These are phyloP conservation scores for Galerucella calmariensis DNA, from an alignment of 2,888 invertebrate species.

Conservation along the genomic window DNA sequence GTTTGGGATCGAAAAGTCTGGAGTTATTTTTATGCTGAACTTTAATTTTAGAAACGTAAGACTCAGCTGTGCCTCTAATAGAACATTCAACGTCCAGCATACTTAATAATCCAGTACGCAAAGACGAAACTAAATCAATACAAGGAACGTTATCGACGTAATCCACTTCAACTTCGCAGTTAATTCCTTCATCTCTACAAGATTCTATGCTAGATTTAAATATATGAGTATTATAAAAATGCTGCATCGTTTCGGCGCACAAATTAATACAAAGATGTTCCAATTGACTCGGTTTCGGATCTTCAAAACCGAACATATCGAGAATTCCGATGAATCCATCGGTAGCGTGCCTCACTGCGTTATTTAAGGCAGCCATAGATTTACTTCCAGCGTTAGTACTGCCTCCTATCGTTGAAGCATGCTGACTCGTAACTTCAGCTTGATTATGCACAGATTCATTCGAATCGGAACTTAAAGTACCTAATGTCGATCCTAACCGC, in stretches of 20 bases:
- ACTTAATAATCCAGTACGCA: conserved; percentile 90
- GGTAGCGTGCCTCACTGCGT: conserved; percentile 91
- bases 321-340: conserved; percentile 96
- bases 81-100: conserved; percentile 94
- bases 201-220: conserved; percentile 95
- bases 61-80: conserved; percentile 82
- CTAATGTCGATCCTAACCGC: conserved; percentile 82
- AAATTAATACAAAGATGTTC: conserved; percentile 95
- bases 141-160: conserved; percentile 96
- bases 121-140: conserved; percentile 93
- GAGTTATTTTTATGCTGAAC: conserved; percentile 85
- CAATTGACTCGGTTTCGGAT: conserved; percentile 87
- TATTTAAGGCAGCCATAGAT: conserved; percentile 91
- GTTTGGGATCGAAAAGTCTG: conserved; percentile 82
- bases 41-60: conserved; percentile 83
- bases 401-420: conserved; percentile 82
- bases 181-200: conserved; percentile 92
- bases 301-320: conserved; percentile 97
- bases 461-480: conserved; percentile 89
- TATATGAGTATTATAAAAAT: conserved; percentile 96
- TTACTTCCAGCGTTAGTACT: conserved; percentile 80
- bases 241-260: conserved; percentile 97
- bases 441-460: conserved; percentile 93
- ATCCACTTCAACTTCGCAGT: conserved; percentile 89
- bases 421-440: conserved; percentile 85